Base-by-base conservation (phyloP, 2,113 vertebrate species). In the Pelmatolapia mariae region DNA sequence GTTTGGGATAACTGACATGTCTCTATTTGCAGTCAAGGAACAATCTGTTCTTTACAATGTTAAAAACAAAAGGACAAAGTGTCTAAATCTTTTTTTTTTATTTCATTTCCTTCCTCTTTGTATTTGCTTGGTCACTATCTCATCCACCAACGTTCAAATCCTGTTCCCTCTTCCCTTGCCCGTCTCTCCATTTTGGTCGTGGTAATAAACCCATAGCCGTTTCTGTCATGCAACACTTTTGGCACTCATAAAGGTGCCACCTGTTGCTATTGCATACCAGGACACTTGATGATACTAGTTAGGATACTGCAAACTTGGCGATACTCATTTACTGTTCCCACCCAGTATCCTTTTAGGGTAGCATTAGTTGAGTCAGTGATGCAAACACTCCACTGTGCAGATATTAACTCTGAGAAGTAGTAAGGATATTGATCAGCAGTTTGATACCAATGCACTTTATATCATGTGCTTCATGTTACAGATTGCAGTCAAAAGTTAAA, bases 241-340 rank as follows among this genome's bases (percentile, higher is more conserved):
- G 19, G 63, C 57, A 66, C 87, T 88, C 86, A 83, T 94, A 94
- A 95, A 91, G 81, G 82, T 24, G 5, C 90, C 95, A 93, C 95
- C 95, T 96, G 94, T 95, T 90, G 91, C 87, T 82, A 83, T 59
- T 86, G 89, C 92, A 92, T 95, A 90, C 86, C 82, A 40, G 73
- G 84, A 89, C 85, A 71, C 89, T 94, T 91, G 61, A 22, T 66
- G 61, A 66, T 66, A 66, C 61, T 66, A 94, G 89, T 91, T 82
- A 88, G 93, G 89, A 93, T 94, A 90, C 84, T 88, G 84, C 91
- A 93, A 93, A 94, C 93, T 91, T 91, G 90, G 90, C 88, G 68
- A 82, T 73, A 31, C 85, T 80, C 73, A 89, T 86, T 90, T 91
- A 85, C 83, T 68, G 84, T 81, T 63, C 53, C 45, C 54, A 19